Evolutionary conservation across 2,888 invertebrate species (phyloP).

Genomic region (Dysmachus trigonus): DNA sequence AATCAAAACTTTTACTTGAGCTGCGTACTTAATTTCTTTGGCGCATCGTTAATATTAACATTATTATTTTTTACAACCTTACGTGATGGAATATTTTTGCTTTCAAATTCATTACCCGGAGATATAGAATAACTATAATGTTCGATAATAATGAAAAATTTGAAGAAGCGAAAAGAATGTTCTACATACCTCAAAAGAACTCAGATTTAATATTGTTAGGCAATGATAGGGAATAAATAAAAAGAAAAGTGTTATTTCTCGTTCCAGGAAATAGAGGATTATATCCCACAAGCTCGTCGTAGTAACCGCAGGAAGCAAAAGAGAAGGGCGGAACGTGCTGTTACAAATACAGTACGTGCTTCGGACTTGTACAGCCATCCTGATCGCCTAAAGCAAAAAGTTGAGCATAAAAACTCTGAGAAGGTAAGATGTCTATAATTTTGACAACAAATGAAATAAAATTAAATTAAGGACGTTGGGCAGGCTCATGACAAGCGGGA

Average conservation of each 20-base stretch:
- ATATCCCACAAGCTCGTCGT: background rate
- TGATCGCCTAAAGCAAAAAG: background rate
- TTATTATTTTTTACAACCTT: background rate
- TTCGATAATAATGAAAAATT: no score
- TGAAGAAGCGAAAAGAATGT: no score
- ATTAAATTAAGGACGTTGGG: background rate
- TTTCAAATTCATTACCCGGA: background rate
- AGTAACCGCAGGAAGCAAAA: background rate
- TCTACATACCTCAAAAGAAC: no score
- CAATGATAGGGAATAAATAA: no score
- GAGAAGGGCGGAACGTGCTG: background rate
- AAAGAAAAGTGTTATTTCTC: background rate
- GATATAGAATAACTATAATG: no score
- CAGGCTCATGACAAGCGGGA: slow-evolving; percentile 65
- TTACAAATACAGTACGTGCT: background rate
- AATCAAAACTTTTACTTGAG: background rate
- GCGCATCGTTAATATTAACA: no score
- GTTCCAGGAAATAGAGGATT: background rate
- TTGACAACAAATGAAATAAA: background rate
- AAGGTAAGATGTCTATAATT: slow-evolving; percentile 55
- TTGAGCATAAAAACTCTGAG: slow-evolving; percentile 54
- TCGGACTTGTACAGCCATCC: background rate
- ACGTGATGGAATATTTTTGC: no score
- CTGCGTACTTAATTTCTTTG: no score
- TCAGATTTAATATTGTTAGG: no score